Base-by-base conservation (phyloP, 92 coral and sea anemone species). In the Epizoanthus ramosus region DNA sequence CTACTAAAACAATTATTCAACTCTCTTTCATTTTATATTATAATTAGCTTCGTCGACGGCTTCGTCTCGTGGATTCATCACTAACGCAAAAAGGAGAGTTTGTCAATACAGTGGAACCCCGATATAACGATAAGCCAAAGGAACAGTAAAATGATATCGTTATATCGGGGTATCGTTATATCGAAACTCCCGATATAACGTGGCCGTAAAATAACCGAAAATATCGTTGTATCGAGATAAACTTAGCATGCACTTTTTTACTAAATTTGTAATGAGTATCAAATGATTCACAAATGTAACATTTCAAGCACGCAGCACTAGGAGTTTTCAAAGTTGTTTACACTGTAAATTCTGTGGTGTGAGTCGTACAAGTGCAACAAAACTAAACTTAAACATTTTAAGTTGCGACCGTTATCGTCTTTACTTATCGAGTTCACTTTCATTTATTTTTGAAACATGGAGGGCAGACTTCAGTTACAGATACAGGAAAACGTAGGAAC, bases 351-450 rank as follows among this genome's bases (percentile, higher is more conserved):
- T 41, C 47, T 41, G 47, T 41, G 47, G 47, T 76, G 63, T 57
- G 68, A 76, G 58, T 76, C 82, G 82, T 76, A 57, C 53, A 57
- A 76, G 82, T 52, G 68, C 47, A 41, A 41, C 47, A 76, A 76
- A 76, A 76, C 82, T 1, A 76, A 59, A 76, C 82, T 58, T 57
- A 76, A 76, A 23, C 82, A 58, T 58, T 76, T 76, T 47, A 58
- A 76, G 68, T 76, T 76, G 82, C 69, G 82, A 76, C 54, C 58
- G 67, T 76, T 57, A 76, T 76, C 82, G 31, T 76, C 81, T 76
- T 76, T 57, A 76, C 82, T 57, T 76, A 10, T 76, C 68, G 68
- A 41, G 45, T 41, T 41, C 50, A 9, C 50, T 28, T 28, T 28
- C 31, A 28, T 28, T 28, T 28, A 28, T 28, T 28, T 28, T 28